These are phyloP conservation scores for Pocota personata DNA, from an alignment of 2,888 invertebrate genomes.

Conservation along the genomic window DNA sequence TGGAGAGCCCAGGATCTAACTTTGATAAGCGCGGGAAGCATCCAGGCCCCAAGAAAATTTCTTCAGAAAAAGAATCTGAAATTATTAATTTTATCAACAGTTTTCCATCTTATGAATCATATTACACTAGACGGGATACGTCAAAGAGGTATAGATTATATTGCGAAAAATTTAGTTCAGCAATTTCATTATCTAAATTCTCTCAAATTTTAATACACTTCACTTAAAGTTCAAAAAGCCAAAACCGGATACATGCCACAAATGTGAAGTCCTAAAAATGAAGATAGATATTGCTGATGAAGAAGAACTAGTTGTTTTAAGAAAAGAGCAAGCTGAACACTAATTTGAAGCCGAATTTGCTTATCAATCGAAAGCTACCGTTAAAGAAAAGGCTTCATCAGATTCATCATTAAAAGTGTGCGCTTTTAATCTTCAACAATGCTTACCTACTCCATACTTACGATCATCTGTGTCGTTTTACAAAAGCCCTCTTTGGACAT, in stretches of 20 bases:
- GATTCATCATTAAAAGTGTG: not conserved
- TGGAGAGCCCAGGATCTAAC: constrained; percentile 1
- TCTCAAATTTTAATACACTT: constrained; percentile 47
- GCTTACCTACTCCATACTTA: constrained; percentile 62
- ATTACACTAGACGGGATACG: not conserved
- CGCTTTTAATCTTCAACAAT: constrained; percentile 68
- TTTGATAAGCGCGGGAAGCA: constrained; percentile 53
- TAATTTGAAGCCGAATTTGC: constrained; percentile 11
- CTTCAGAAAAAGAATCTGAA: constrained; percentile 44
- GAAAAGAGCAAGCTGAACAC: constrained; percentile 6
- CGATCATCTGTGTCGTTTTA: constrained; percentile 56
- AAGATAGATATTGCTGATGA: too few relatives aligned
- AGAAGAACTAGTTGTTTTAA: not conserved
- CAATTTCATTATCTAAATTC: constrained; percentile 61
- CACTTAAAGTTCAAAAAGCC: constrained; percentile 71
- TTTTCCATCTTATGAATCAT: not conserved
- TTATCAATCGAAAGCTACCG: constrained; percentile 17
- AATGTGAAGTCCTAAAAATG: too few relatives aligned
- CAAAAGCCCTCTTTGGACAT: constrained; percentile 67
- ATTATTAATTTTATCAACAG: constrained; percentile 29
- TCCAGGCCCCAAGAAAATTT: constrained; percentile 34
- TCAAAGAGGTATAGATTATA: not conserved
- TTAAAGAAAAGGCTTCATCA: constrained; percentile 55
- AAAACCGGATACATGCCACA: too few relatives aligned
- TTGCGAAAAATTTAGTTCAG: not conserved